Conservation (phyloP, 2,888 invertebrate genomes). For the Watsonalla cultraria region DNA sequence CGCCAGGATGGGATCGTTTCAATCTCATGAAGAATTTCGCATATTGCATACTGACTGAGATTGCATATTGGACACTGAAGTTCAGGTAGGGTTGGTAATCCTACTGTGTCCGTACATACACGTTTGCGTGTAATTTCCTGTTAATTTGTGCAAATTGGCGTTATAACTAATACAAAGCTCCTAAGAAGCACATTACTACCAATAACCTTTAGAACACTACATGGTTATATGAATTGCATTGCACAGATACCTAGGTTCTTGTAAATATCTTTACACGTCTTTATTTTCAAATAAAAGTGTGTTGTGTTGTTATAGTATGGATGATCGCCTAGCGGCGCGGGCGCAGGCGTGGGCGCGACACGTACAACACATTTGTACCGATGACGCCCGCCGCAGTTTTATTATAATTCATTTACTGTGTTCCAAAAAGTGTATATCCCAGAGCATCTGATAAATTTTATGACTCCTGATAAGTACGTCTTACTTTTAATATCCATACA, state of each 20-base stretch:
- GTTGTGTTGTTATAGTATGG: background rate
- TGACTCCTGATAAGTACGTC: background rate
- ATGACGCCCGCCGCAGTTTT: slow-evolving; percentile 61
- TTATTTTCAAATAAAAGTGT: background rate
- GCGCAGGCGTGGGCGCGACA: slow-evolving; percentile 57
- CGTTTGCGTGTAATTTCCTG: too few relatives aligned
- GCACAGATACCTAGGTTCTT: background rate
- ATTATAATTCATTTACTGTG: slow-evolving; percentile 74
- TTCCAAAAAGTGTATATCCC: slow-evolving; percentile 44
- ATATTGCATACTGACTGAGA: too few relatives aligned
- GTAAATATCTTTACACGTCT: background rate
- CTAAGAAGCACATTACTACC: too few relatives aligned
- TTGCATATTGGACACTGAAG: too few relatives aligned
- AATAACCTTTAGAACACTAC: too few relatives aligned
- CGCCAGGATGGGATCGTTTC: too few relatives aligned
- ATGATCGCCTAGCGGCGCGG: slow-evolving; percentile 17
- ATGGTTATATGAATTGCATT: background rate
- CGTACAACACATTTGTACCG: slow-evolving; percentile 67
- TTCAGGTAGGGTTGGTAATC: too few relatives aligned
- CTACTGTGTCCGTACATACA: too few relatives aligned
- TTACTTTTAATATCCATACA: background rate
- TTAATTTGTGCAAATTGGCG: too few relatives aligned
- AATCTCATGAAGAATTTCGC: too few relatives aligned
- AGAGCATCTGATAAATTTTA: slow-evolving; percentile 24
- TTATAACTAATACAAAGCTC: too few relatives aligned